phyloP scores from a whole-genome alignment of 2,797 vertebrate genomes.

The Cirrhinus mrigala region DNA sequence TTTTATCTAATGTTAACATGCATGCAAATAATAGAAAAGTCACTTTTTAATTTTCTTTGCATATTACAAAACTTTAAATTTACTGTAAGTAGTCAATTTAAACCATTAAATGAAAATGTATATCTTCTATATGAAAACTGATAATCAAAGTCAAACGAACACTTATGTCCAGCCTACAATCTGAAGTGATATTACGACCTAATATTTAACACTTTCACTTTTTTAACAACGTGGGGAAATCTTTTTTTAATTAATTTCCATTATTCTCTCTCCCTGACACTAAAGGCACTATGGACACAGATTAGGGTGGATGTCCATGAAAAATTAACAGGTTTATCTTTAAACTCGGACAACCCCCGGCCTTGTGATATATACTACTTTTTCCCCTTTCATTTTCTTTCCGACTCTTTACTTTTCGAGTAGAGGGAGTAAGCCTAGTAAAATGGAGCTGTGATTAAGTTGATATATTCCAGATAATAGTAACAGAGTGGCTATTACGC shows the following conservation, averaged over 20 bases:
- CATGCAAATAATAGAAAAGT: background rate
- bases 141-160: constrained; percentile 50
- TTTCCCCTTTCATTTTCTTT: constrained; percentile 75
- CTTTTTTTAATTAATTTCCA: constrained; percentile 66
- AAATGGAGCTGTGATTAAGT: constrained; percentile 80
- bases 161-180: constrained; percentile 55
- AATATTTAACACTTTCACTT: constrained; percentile 60
- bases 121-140: constrained; percentile 43
- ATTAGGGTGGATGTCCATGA: constrained; percentile 80
- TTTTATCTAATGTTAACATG: background rate
- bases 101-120: constrained; percentile 52
- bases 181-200: constrained; percentile 58
- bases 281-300: constrained; percentile 77
- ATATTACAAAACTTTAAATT: constrained; percentile 26
- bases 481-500: constrained; percentile 75
- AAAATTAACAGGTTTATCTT: constrained; percentile 85
- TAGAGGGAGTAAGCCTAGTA: constrained; percentile 74
- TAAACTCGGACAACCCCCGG: constrained; percentile 74
- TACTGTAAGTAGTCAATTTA: constrained; percentile 49
- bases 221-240: constrained; percentile 57
- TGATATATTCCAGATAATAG: constrained; percentile 82
- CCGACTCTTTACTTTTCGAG: constrained; percentile 70
- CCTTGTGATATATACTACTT: constrained; percentile 69
- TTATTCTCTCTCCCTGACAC: constrained; percentile 67
- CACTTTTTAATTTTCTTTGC: constrained; percentile 22